phyloP scores from a whole-genome alignment of 2,113 vertebrate species.

The Octodon degus region DNA sequence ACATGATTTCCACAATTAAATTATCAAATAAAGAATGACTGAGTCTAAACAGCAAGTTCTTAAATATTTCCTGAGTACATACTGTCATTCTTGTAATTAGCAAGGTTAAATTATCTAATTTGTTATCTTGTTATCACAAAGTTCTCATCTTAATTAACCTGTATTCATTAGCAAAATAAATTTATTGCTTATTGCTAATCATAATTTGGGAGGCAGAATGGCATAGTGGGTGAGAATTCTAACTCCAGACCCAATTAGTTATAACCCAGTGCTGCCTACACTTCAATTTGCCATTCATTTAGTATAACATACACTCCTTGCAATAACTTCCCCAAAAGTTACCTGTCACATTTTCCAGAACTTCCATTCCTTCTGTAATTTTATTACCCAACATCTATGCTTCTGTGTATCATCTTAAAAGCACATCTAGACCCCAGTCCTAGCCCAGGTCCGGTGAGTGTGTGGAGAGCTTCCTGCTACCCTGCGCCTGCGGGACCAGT shows the following conservation, averaged over 20 bases:
- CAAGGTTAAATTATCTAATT: background rate
- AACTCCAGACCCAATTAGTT: background rate
- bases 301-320: background rate
- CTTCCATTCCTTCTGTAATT: too few species aligned
- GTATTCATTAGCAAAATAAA: background rate
- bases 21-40: background rate
- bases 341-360: background rate
- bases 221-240: background rate
- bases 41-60: background rate
- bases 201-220: background rate
- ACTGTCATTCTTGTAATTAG: background rate
- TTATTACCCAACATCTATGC: too few species aligned
- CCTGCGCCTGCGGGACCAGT: too few species aligned
- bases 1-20: background rate
- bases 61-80: background rate
- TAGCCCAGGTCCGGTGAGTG: too few species aligned
- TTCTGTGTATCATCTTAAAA: background rate
- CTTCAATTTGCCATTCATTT: background rate
- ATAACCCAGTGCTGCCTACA: background rate
- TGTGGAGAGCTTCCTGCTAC: too few species aligned
- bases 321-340: background rate
- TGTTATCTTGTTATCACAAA: background rate
- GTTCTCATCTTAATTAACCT: background rate
- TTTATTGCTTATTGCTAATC: background rate
- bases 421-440: too few species aligned